These are phyloP conservation scores for Aporophyla nigra DNA, from an alignment of 2,888 invertebrate genomes.

Conservation along the genomic window DNA sequence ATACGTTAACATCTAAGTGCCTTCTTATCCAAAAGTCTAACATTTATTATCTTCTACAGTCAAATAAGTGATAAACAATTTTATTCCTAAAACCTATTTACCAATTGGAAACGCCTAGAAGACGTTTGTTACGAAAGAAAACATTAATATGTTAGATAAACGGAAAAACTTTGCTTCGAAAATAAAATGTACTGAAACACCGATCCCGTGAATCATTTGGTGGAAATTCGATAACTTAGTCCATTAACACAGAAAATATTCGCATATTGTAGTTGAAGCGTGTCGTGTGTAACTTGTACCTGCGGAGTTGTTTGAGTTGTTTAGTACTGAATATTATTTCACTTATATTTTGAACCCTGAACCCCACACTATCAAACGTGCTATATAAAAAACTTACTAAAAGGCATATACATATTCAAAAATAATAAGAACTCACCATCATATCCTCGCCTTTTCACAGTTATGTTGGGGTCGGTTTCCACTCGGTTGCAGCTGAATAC, in stretches of 20 bases:
- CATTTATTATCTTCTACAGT: not conserved
- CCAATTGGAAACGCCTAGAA: not conserved
- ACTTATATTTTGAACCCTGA: not conserved
- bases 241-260: conserved; percentile 13
- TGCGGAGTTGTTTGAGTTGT: not conserved
- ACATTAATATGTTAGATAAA: not conserved
- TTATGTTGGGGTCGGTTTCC: too few species aligned
- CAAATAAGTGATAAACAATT: not conserved
- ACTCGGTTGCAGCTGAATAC: too few species aligned
- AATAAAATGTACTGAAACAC: conserved; percentile 22
- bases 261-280: conserved; percentile 7
- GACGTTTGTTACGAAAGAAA: not conserved
- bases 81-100: not conserved
- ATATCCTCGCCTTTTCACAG: too few species aligned
- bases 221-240: conserved; percentile 20
- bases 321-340: not conserved
- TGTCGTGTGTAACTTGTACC: not conserved
- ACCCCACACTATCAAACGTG: too few species aligned
- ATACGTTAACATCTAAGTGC: too few species aligned
- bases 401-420: too few species aligned
- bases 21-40: not conserved
- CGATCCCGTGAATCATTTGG: conserved; percentile 17
- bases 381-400: too few species aligned
- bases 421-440: too few species aligned
- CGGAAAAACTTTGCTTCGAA: not conserved